phyloP scores from a whole-genome alignment of 2,797 vertebrate genomes.

The Urophycis tenuis region DNA sequence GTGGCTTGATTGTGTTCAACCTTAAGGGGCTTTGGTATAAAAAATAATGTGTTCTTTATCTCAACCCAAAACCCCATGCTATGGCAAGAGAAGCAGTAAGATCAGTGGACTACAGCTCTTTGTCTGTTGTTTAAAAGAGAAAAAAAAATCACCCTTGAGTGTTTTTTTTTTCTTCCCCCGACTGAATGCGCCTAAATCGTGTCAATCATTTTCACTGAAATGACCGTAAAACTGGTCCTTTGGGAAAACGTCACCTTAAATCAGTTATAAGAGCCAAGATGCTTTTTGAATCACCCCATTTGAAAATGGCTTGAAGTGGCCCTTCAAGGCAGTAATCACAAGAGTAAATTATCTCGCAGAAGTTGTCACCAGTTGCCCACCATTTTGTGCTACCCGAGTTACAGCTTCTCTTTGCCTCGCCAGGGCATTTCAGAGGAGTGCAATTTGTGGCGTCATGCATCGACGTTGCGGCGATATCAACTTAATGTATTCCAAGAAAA shows the following conservation, averaged over 20 bases:
- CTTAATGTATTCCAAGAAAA: not conserved
- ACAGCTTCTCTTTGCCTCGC: not conserved
- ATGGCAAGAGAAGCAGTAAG: not conserved
- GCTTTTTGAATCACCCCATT: constrained; percentile 28
- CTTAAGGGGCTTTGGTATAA: not conserved
- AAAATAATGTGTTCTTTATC: not conserved
- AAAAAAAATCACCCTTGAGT: not conserved
- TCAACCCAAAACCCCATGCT: not conserved
- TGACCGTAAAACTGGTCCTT: not conserved
- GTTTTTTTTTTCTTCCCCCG: not conserved
- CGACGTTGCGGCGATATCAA: not conserved
- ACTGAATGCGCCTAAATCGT: not conserved
- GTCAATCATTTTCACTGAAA: not conserved
- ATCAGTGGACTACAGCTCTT: no score
- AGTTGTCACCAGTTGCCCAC: not conserved
- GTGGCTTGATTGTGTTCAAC: not conserved
- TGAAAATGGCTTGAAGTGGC: not conserved
- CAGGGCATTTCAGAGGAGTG: not conserved
- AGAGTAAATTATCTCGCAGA: not conserved
- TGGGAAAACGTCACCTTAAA: not conserved
- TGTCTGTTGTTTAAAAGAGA: not conserved
- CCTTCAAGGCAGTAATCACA: not conserved
- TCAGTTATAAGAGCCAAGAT: not conserved
- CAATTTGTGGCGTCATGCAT: not conserved
- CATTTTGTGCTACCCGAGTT: not conserved